phyloP scores from a whole-genome alignment of 2,113 vertebrate species.

The Oceanodroma tethys region DNA sequence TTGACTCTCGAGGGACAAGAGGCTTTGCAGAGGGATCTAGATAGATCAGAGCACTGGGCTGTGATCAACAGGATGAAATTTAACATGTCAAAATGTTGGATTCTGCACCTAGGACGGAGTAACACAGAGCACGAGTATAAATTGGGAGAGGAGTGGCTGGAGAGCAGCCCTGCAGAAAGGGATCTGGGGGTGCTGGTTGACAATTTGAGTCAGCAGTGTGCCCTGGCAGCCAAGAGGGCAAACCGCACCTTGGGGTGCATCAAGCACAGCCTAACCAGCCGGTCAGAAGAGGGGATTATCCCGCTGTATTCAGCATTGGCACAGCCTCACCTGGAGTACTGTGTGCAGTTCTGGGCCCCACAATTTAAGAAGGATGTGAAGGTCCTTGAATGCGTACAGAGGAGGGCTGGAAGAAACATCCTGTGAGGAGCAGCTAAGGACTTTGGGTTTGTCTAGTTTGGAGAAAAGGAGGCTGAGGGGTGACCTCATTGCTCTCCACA shows the following conservation, averaged over 20 bases:
- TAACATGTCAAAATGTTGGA: neutral
- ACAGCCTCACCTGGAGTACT: neutral
- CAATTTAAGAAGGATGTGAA: neutral
- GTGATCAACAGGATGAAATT: neutral
- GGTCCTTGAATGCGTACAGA: neutral
- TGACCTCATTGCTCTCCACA: no score
- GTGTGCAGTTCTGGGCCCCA: neutral
- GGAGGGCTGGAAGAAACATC: neutral
- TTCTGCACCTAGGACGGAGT: neutral
- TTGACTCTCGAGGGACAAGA: neutral
- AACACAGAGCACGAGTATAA: neutral
- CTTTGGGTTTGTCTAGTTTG: neutral
- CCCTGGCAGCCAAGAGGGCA: neutral
- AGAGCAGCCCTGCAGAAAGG: neutral
- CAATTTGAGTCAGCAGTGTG: accelerated
- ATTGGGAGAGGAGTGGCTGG: neutral
- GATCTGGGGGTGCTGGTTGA: neutral
- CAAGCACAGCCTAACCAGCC: neutral
- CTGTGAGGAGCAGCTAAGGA: accelerated
- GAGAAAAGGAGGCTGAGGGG: no score
- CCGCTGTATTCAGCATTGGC: neutral
- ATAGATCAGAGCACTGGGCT: neutral
- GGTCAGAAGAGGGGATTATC: neutral
- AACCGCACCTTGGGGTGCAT: neutral
- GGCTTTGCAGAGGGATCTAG: neutral